Conservation (phyloP, 2,888 invertebrate genomes). For the Phengaris alcon region DNA sequence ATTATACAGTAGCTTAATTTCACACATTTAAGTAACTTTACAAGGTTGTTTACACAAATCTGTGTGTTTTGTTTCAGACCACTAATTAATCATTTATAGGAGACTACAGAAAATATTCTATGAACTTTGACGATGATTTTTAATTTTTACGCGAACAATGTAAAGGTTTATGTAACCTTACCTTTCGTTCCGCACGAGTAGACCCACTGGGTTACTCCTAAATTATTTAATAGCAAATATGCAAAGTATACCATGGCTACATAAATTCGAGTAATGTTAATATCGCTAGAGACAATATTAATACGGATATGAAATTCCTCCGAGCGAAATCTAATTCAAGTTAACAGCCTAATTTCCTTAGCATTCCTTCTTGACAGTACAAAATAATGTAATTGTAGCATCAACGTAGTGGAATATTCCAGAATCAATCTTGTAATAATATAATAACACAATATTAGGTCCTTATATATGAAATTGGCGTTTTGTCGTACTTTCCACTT, state of each 20-base stretch:
- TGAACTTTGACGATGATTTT: background rate
- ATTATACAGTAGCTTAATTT: too few relatives aligned
- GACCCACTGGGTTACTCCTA: background rate
- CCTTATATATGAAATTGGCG: too few relatives aligned
- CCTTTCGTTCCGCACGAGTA: background rate
- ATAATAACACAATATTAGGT: too few relatives aligned
- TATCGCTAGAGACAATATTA: slow-evolving; percentile 24
- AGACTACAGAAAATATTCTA: background rate
- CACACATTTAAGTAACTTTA: too few relatives aligned
- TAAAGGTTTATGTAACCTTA: background rate
- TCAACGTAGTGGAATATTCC: background rate
- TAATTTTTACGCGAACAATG: background rate
- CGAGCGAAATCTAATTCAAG: slow-evolving; percentile 29
- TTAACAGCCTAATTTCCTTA: slow-evolving; percentile 30
- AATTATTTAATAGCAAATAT: slow-evolving; percentile 1
- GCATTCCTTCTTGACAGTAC: slow-evolving; percentile 35
- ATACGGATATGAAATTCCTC: slow-evolving; percentile 28
- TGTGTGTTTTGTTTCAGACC: too few relatives aligned
- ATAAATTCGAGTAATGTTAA: slow-evolving; percentile 17
- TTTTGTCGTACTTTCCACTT: too few relatives aligned
- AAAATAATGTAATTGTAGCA: slow-evolving; percentile 32
- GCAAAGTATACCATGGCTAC: background rate
- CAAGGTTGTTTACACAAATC: too few relatives aligned
- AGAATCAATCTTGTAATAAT: background rate
- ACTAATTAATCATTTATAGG: too few relatives aligned